A percentile compares a stretch with the other conserved stretches of the same genome.
phyloP scores from a whole-genome alignment of 1,140 invertebrate species.

The Cardiocondyla obscurior region DNA sequence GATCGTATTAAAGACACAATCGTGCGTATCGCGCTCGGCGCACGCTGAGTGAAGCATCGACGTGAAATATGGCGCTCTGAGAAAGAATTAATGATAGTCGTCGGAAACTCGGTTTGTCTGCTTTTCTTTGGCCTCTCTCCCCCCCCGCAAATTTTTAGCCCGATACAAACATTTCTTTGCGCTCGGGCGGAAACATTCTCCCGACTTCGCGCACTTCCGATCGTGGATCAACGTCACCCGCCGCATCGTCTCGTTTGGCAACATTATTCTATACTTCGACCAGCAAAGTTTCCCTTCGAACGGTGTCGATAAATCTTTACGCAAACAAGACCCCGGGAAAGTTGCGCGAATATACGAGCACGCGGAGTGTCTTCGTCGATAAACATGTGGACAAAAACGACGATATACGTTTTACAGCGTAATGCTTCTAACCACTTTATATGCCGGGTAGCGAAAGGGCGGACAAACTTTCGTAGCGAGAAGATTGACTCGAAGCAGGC shows the following conservation, averaged over 20 bases:
- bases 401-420: slow-evolving; percentile 25
- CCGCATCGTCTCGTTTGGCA: slow-evolving; percentile 37
- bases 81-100: slow-evolving; percentile 49
- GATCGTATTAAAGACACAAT: too few relatives aligned
- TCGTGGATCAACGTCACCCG: slow-evolving; percentile 53
- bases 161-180: slow-evolving; percentile 52
- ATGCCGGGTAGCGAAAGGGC: slow-evolving; percentile 4
- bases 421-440: slow-evolving; percentile 32
- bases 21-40: background rate
- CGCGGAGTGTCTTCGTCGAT: slow-evolving; percentile 37
- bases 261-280: slow-evolving; percentile 54
- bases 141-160: slow-evolving; percentile 29
- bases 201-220: slow-evolving; percentile 29
- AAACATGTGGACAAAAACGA: slow-evolving; percentile 47
- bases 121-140: slow-evolving; percentile 17
- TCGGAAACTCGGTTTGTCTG: slow-evolving; percentile 13
- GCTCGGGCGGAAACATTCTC: slow-evolving; percentile 31
- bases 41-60: background rate
- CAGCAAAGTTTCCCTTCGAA: slow-evolving; percentile 36
- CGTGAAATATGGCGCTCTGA: slow-evolving; percentile 8
- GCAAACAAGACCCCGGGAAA: slow-evolving; percentile 27
- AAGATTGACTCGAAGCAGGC: background rate
- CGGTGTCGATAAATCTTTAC: slow-evolving; percentile 45
- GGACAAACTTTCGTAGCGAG: background rate
- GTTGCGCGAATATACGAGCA: slow-evolving; percentile 21